Evolutionary conservation across 53 echinoderm and acorn worm species (phyloP), one percentile per base, ranked within the genome.

Genomic region (Hippasteria phrygiana): DNA sequence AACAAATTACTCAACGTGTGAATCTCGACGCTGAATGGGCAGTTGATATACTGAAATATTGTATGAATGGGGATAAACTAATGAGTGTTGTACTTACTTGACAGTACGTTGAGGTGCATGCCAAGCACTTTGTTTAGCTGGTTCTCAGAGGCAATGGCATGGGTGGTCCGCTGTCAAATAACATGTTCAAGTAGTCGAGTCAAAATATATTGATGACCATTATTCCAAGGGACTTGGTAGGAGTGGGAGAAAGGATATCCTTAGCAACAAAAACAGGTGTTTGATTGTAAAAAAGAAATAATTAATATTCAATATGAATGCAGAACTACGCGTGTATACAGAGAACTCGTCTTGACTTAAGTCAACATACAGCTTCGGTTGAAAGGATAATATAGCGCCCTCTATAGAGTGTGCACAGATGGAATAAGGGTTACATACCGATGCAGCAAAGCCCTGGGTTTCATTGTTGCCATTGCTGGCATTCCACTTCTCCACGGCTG

Each of bases 401-500:
- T 54, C 13, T 18, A n/a, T n/a, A 54, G 16, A 16, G 3, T 20
- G 4, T 24, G 26, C 59, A 59, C 26, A 24, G 46, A 45, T 11
- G 11, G 33, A 73, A 5, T 37, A 31, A 9, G n/a, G 37, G 12
- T 14, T 28, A 71, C 88, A 41, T 91, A 95, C 95, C 93, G 82
- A 78, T 43, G 93, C 86, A 16, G 73, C 72, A 50, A 91, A 59
- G 18, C 89, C 74, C 27, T 91, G 93, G 40, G 74, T 89, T 17
- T 95, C 95, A 53, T 47, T 84, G 80, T 89, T 66, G 55, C 81
- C 48, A 26, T 62, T 83, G 20, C 72, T 80, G 17, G 81, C 40
- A 84, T 92, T 95, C 98, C 98, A 97, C 54, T 97, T 97, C 92
- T 92, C 93, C 70, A 95, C 94, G 53, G 90, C 94, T 9, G 92